Evolutionary conservation across 2,888 invertebrate genomes (phyloP), one percentile per base, ranked within the genome.

Genomic region (Crocallis elinguaria): DNA sequence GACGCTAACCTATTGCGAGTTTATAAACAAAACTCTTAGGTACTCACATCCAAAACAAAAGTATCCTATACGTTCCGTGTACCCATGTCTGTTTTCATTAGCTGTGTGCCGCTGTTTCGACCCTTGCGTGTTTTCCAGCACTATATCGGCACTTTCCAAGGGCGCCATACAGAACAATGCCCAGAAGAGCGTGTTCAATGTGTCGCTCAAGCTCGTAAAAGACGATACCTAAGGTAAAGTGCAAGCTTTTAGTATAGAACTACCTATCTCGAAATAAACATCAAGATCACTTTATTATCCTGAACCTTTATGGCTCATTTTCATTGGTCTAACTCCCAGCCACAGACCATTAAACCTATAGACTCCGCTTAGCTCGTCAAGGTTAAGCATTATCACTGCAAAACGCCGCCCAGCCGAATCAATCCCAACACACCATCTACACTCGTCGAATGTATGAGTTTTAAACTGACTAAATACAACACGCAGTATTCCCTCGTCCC

Each of bases 141-240:
- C 87, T 9, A 95, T 94, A 62, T 94, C 94, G 0, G 93, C 94
- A 21, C 93, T 93, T 66, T 94, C 93, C 49, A 94, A 77, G 0
- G 94, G 93, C 0, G 94, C 92, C 94, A 94, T 94, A 64, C 94
- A 94, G 66, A 95, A 94, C 16, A 95, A 77, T 0, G 94, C 94
- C 95, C 95, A 95, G 74, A 95, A 95, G 44, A 95, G 87, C 0
- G 94, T 94, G 66, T 93, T 93, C 37, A 95, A 67, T 0, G 94
- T 93, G 9, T 92, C 86, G 3, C 80, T 59, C 35, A 94, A 89
- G 64, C 93, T 92, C 6, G 93, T 92, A 72, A 94, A 94, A 0
- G 93, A 94, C 1, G 92, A 90, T 2, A 89, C 92, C 84, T 93
- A 91, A 17, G 46, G 44, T 2, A 38, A 29, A 12, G 19, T 23